Evolutionary conservation across 1,140 invertebrate species (phyloP), one percentile per base, ranked within the genome.

Genomic region (Lithobius niger): DNA sequence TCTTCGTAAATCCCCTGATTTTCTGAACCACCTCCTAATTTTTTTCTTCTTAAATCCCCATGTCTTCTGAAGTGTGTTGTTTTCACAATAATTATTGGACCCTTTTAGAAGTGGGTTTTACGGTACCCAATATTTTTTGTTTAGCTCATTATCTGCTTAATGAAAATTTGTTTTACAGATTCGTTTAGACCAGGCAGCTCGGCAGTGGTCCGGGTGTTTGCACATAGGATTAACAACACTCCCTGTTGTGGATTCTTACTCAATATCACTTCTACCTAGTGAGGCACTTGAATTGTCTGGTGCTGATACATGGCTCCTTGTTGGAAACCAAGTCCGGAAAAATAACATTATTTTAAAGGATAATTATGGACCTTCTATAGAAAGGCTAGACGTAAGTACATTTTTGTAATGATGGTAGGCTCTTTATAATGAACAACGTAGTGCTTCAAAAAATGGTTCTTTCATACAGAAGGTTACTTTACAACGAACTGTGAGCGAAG

Each of bases 181-280:
- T 43, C 68, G 73, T 27, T 73, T 84, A 18, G 76, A 80, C 54
- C 75, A 78, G 62, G 64, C 82, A 18, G 73, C 76, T 3, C 65
- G 69, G 13, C 77, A 82, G 47, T 86, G 82, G 76, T 80, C 83
- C 26, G 88, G 88, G 1, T 82, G 79, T 15, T 67, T 92, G 21
- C 76, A 76, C 25, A 79, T 90, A 63, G 88, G 88, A 1, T 75
- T 91, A 4, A 88, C 86, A 0, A 78, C 80, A 45, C 75, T 82
- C 60, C 78, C 81, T 44, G 73, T 81, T 28, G 69, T 75, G 27
- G 79, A 82, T 60, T 71, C 74, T 18, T 76, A 75, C 52, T 73
- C 78, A 1, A 66, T 76, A 52, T 65, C 71, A 36, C 67, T 86
- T 16, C 81, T 84, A 13, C 70, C 78, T 1, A 72, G 74, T 3